A percentile compares a stretch with the other conserved stretches of the same genome.
phyloP scores from a whole-genome alignment of 2,797 vertebrate genomes.

The Epinephelus awoara region DNA sequence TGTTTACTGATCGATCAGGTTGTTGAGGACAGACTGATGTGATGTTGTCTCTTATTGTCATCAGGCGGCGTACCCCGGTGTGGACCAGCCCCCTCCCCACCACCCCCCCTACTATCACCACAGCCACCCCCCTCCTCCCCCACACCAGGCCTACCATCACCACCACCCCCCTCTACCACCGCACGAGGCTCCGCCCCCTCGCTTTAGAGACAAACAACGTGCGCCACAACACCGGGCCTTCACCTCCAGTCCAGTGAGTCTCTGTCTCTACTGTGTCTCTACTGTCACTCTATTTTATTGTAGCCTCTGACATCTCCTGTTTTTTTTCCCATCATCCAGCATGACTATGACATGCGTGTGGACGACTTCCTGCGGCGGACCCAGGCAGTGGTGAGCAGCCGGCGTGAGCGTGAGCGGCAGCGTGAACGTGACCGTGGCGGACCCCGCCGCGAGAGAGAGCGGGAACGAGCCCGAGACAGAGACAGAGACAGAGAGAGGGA shows the following conservation, averaged over 20 bases:
- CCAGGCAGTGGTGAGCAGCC: slow-evolving; percentile 95
- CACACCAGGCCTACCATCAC: slow-evolving; percentile 93
- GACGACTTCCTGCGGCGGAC: slow-evolving; percentile 98
- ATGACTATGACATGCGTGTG: slow-evolving; percentile 98
- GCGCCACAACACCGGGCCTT: slow-evolving; percentile 87
- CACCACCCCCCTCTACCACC: slow-evolving; percentile 78
- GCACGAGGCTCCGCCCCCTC: slow-evolving; percentile 88
- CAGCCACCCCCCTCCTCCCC: slow-evolving; percentile 88
- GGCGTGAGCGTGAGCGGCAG: slow-evolving; percentile 92
- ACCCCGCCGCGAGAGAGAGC: slow-evolving; percentile 66
- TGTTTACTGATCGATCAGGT: background rate
- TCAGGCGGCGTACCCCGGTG: slow-evolving; percentile 93
- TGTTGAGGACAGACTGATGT: background rate
- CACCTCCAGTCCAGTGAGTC: slow-evolving; percentile 83
- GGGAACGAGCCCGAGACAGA: slow-evolving; percentile 91
- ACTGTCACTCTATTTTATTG: background rate
- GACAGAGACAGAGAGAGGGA: slow-evolving; percentile 91
- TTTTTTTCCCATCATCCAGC: slow-evolving; percentile 82
- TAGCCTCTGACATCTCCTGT: too few relatives aligned
- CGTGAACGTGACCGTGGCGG: slow-evolving; percentile 87
- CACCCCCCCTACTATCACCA: slow-evolving; percentile 94
- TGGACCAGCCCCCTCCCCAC: slow-evolving; percentile 94
- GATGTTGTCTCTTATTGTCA: slow-evolving; percentile 9
- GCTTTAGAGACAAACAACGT: slow-evolving; percentile 94
- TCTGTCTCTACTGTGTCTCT: background rate